Percentiles rank a stretch among this genome's conserved stretches.
Conservation (phyloP, 2,888 invertebrate genomes). For the Zhengitettix transpicula region DNA sequence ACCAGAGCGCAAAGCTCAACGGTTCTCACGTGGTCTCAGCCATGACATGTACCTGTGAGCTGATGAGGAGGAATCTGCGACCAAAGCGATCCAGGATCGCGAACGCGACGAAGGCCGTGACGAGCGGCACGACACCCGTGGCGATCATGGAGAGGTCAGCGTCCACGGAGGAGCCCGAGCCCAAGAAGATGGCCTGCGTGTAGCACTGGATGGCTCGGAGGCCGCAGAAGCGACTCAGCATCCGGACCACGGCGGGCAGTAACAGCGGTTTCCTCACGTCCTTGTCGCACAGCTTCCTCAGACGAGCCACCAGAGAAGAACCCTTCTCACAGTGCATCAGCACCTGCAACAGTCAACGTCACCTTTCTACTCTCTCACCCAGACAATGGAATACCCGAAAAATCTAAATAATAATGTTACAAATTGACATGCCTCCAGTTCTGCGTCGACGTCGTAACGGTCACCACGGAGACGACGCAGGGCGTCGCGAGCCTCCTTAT, state of each 20-base stretch:
- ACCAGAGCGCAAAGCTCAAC: no score
- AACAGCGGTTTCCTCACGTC: constrained; percentile 8
- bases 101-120: constrained; percentile 16
- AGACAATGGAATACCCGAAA: no score
- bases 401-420: no score
- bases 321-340: constrained; percentile 9
- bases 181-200: constrained; percentile 8
- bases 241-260: constrained; percentile 7
- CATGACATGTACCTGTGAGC: constrained; percentile 23
- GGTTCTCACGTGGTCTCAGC: no score
- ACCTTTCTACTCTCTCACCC: neutral
- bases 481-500: constrained; percentile 6
- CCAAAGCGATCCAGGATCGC: constrained; percentile 24
- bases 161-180: constrained; percentile 9
- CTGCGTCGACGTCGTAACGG: constrained; percentile 9
- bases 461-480: constrained; percentile 10
- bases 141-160: constrained; percentile 16
- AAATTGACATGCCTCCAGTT: constrained; percentile 8
- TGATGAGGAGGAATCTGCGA: constrained; percentile 23
- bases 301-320: constrained; percentile 3
- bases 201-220: constrained; percentile 13
- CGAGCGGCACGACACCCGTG: constrained; percentile 19
- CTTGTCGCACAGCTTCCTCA: constrained; percentile 6
- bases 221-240: constrained; percentile 13
- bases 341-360: constrained; percentile 5